A percentile compares a stretch with the other conserved stretches of the same genome.
Evolutionary conservation across 2,888 invertebrate genomes (phyloP).

Genomic region (Catotricha subobsoleta): DNA sequence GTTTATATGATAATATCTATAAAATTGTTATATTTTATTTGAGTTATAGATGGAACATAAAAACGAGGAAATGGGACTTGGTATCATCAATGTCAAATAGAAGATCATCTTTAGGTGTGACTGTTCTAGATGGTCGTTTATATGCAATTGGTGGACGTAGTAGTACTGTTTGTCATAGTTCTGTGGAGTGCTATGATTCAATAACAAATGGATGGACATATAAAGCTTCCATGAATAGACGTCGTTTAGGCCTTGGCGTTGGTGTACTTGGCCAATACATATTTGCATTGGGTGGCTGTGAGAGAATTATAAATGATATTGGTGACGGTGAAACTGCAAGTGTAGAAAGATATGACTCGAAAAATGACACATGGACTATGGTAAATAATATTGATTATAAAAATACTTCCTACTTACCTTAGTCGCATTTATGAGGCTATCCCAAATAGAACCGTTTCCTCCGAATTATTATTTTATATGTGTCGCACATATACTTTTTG

Average conservation of each 20-base stretch:
- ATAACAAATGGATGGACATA: constrained; percentile 56
- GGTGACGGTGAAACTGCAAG: constrained; percentile 69
- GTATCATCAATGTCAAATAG: constrained; percentile 80
- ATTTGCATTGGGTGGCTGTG: constrained; percentile 87
- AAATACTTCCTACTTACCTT: too few species aligned
- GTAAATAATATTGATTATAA: too few species aligned
- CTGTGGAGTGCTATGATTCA: constrained; percentile 74
- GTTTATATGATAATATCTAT: too few species aligned
- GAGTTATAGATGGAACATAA: too few species aligned
- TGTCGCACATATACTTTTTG: too few species aligned
- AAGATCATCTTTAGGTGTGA: constrained; percentile 72
- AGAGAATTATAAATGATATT: constrained; percentile 76
- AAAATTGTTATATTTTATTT: too few species aligned
- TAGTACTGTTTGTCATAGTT: constrained; percentile 73
- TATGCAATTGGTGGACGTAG: constrained; percentile 89
- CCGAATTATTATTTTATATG: too few species aligned
- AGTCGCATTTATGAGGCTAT: too few species aligned
- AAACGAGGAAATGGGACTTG: constrained; percentile 75
- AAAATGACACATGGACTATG: too few species aligned
- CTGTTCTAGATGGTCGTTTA: constrained; percentile 62
- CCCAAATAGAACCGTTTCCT: too few species aligned
- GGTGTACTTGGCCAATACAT: constrained; percentile 71
- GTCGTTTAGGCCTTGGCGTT: constrained; percentile 79
- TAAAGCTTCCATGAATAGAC: constrained; percentile 71
- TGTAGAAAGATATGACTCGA: constrained; percentile 67